phyloP scores from a whole-genome alignment of 2,113 vertebrate species.

The Octodon degus region DNA sequence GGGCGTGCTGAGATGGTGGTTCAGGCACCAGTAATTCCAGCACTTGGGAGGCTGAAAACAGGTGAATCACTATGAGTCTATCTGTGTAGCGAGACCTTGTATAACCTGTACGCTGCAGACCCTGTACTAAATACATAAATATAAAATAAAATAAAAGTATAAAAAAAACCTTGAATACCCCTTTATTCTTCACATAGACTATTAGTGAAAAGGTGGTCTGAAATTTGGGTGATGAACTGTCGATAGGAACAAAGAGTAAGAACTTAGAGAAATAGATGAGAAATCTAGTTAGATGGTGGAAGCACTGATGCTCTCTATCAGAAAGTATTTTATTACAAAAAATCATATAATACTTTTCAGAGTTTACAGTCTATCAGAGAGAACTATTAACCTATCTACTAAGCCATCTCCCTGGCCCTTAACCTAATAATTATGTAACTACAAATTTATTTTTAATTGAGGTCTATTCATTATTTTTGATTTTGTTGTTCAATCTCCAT shows the following conservation, averaged over 20 bases:
- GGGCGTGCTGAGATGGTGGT: no score
- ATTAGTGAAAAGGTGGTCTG: background rate
- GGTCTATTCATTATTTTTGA: background rate
- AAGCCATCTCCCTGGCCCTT: no score
- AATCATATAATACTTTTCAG: background rate
- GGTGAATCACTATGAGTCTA: no score
- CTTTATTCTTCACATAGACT: conserved; percentile 19
- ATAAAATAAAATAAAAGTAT: no score
- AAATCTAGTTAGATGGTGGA: background rate
- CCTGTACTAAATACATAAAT: no score
- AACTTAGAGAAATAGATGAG: background rate
- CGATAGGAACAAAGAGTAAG: background rate
- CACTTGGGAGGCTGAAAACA: no score
- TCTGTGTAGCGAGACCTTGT: no score
- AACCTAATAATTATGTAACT: conserved; percentile 1
- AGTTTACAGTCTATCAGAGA: conserved; percentile 4
- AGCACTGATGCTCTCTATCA: background rate
- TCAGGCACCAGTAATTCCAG: no score
- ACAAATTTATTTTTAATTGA: conserved; percentile 8
- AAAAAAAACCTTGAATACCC: background rate
- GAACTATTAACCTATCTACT: background rate
- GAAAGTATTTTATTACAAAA: conserved; percentile 2
- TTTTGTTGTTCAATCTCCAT: background rate
- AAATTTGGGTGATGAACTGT: background rate
- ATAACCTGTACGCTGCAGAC: no score